Evolutionary conservation across 2,888 invertebrate species (phyloP).

Genomic region (Pterostichus niger): DNA sequence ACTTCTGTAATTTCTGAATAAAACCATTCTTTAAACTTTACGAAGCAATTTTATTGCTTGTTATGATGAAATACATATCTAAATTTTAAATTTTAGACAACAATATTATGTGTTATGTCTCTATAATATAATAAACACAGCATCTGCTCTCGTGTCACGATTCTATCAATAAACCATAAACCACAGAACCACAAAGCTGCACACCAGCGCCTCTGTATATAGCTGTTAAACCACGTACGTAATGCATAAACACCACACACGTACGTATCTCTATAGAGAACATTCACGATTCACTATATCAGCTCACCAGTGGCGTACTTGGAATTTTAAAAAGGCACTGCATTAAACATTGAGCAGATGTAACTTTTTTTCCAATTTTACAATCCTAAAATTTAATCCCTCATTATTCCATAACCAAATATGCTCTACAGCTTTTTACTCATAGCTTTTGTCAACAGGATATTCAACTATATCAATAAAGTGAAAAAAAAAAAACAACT

Average conservation of each 20-base stretch:
- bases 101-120: background rate
- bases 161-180: constrained; percentile 33
- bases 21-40: no score
- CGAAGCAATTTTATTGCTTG: no score
- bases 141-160: constrained; percentile 19
- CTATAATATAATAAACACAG: background rate
- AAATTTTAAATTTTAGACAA: background rate
- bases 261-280: background rate
- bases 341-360: no score
- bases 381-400: no score
- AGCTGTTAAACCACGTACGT: constrained; percentile 16
- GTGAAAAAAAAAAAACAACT: no score
- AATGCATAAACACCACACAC: constrained; percentile 21
- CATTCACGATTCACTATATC: constrained; percentile 5
- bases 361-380: no score
- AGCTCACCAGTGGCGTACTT: background rate
- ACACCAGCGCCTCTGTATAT: background rate
- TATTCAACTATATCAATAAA: no score
- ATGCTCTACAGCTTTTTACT: no score
- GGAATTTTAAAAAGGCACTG: background rate
- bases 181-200: background rate
- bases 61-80: background rate
- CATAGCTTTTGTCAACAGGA: no score
- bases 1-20: no score
- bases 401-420: no score